Base-by-base conservation (phyloP, 2,113 vertebrate species). In the Serinus canaria region DNA sequence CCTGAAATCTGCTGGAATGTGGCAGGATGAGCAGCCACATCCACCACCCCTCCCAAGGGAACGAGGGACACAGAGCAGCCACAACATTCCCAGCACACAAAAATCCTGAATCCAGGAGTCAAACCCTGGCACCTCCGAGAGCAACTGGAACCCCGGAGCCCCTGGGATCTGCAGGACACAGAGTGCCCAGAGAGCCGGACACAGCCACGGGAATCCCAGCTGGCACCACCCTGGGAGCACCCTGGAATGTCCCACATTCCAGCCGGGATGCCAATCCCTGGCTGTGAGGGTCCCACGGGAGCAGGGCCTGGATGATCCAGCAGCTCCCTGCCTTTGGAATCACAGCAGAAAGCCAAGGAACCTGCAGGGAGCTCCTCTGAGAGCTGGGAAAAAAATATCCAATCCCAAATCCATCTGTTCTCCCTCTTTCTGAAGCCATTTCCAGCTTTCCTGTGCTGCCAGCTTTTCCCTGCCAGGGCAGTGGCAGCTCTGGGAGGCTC, bases 261-360 rank as follows among this genome's bases (percentile, higher is more conserved):
- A 41, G 43, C 24, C 0, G 3, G n/a, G 50, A 56, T 23, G 28
- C n/a, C 2, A 3, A 68, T 9, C 60, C 52, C 87, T 6, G 28
- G 7, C 13, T 1, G 16, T 3, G 31, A 33, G 24, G 53, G n/a
- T 68, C 64, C 30, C 0, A 0, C 5, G 0, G 41, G 30, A 6
- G 25, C 9, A 1, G 53, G 50, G 53, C 64, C 59, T 14, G 49
- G 50, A 5, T 31, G 9, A 69, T 28, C 75, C 90, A 46, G 70
- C 75, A 82, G 44, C 21, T 92, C 87, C 69, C 56, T 66, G 87
- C 90, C 76, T 88, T 59, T 50, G 79, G 69, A 74, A 95, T 31
- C 5, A 2, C 6, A 56, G 47, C 75, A 33, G 52, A n/a, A 43
- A 67, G 72, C 93, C 72, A 67, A 83, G 80, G n/a, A 70, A 74